phyloP scores from a whole-genome alignment of 2,888 invertebrate species.

The Flexamia atlantica region DNA sequence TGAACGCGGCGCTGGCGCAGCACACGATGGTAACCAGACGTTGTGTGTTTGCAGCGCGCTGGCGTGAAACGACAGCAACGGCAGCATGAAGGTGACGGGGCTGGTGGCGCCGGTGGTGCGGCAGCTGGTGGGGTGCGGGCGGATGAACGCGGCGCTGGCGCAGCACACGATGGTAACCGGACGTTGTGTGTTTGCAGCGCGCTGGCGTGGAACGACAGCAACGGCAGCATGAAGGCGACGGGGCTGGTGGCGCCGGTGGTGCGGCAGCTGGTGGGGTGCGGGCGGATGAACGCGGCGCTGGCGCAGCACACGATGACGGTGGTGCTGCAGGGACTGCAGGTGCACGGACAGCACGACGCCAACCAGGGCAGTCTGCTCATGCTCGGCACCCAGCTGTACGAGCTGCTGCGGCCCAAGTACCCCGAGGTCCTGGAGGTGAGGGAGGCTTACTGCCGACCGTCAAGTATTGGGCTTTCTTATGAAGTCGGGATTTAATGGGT shows the following conservation, averaged over 20 bases:
- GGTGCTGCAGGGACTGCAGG: conserved; percentile 87
- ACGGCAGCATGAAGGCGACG: conserved; percentile 88
- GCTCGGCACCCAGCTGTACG: conserved; percentile 86
- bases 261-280: conserved; percentile 81
- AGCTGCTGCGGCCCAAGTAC: conserved; percentile 87
- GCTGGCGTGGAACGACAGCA: conserved; percentile 89
- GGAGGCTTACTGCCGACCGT: no score
- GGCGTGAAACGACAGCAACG: conserved; percentile 89
- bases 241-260: conserved; percentile 85
- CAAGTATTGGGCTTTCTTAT: no score
- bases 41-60: conserved; percentile 66
- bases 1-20: conserved; percentile 82
- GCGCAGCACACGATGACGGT: conserved; percentile 84
- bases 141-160: conserved; percentile 82
- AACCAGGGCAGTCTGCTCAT: conserved; percentile 82
- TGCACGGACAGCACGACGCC: conserved; percentile 94
- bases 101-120: conserved; percentile 85
- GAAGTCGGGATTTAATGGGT: no score
- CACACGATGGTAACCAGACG: conserved; percentile 81
- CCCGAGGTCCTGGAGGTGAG: conserved; percentile 81
- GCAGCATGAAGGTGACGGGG: conserved; percentile 88
- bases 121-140: conserved; percentile 81
- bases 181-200: conserved; percentile 62
- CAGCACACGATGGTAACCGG: conserved; percentile 79
- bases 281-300: conserved; percentile 81